Base-by-base conservation (phyloP, 2,888 invertebrate species). In the Neria commutata region DNA sequence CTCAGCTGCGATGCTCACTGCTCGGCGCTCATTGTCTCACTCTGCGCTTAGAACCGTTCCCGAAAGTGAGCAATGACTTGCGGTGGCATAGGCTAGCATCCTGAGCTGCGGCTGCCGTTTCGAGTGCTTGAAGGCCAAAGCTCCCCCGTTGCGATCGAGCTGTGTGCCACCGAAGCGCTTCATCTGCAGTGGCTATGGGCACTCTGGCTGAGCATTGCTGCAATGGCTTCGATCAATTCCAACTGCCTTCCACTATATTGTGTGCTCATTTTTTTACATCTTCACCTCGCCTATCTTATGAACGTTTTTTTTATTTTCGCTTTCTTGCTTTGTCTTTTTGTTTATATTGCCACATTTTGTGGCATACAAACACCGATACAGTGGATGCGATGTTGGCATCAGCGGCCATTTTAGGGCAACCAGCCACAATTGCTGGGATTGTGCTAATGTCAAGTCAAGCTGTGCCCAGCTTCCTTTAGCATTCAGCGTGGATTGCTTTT, bases 361-460 rank as follows among this genome's bases (percentile, higher is more conserved):
- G 17, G 8, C 3, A 42, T 14, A 42, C 42, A 42, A 42, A 19
- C 42, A 42, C 17, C 42, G 17, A 5, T 5, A 29, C 29, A 11
- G 29, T 11, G 29, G 29, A 5, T 5, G 29, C 29, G 29, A 29
- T 29, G 29, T 5, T 29, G 42, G 42, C 4, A 42, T 6, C n/a
- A n/a, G n/a, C n/a, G n/a, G 69, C 74, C 74, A 74, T 75, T 75
- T 75, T 72, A 72, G 73, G 74, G 70, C n/a, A 75, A 73, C 74
- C 72, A 29, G 29, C 29, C 5, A 29, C 29, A 71, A 72, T 69
- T 69, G 72, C 74, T 75, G 76, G 75, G 75, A 75, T 77, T 77
- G 75, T 75, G 75, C 74, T 74, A 75, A 77, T 75, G 76, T 77
- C 77, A 77, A 76, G 75, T 77, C 77, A 77, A 77, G 77, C 77